Base-by-base conservation (phyloP, 1,140 invertebrate genomes). In the Drosophila sulfurigaster region DNA sequence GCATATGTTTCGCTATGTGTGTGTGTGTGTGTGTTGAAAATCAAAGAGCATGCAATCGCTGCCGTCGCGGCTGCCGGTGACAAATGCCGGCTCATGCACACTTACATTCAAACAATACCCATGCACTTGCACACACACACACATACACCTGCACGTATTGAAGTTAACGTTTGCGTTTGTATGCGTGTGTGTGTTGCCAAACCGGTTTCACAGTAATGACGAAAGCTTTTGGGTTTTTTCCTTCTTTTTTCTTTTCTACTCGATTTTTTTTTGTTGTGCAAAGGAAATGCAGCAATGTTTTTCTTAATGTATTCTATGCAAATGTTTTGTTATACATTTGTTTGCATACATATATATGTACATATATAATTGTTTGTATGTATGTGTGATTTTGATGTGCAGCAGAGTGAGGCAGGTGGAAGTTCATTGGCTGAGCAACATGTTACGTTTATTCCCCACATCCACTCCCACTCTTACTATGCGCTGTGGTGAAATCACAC, bases 141-240 rank as follows among this genome's bases (percentile, higher is more conserved):
- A 38, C 8, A 45, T 38, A 32, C 15, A 59, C 54, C 43, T 78
- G 45, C 38, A 52, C 38, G 38, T 11, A 25, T 13, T 41, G 25
- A 58, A 58, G 59, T 64, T 63, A 32, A 10, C 35, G 16, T 25
- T 68, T 68, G 43, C 10, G 8, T 62, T 16, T n/a, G 13, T 35
- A 13, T 62, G 15, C 49, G 45, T 48, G n/a, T 32, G 43, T 62
- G 51, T 56, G 41, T 65, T 30, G 70, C 56, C 51, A 69, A 74
- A 74, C 60, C 71, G 73, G 66, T 76, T 67, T 57, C 71, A 13
- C 28, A 63, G 63, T 79, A 54, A 74, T 60, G 38, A 67, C 49
- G 51, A 51, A 54, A 58, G 57, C 57, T 63, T 64, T 49, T 58
- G 56, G 60, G 28, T 66, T 51, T 64, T 62, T 64, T 67, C 32